Evolutionary conservation across 2,888 invertebrate genomes (phyloP).

Genomic region (Ectobius pallidus): DNA sequence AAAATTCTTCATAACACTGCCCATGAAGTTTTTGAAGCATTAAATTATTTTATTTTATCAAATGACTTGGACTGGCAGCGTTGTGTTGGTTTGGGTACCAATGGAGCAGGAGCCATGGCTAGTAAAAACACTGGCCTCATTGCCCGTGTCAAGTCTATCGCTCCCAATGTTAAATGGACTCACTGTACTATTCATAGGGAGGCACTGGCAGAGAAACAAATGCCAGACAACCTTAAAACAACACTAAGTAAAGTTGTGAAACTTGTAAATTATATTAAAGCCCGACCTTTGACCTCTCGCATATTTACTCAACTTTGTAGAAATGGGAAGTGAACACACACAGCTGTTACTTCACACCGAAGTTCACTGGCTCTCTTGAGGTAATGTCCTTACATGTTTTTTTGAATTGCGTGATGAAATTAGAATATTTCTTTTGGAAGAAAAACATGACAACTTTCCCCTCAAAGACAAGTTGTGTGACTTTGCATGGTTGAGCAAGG

Average conservation of each 20-base stretch:
- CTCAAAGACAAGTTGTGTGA: no score
- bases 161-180: slow-evolving; percentile 7
- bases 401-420: neutral
- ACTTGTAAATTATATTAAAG: neutral
- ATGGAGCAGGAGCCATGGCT: neutral
- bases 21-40: neutral
- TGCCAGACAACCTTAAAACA: neutral
- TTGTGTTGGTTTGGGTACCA: neutral
- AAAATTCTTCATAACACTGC: neutral
- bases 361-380: slow-evolving; percentile 8
- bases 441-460: neutral
- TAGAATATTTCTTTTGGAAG: neutral
- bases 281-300: neutral
- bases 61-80: neutral
- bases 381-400: neutral
- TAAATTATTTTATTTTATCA: neutral
- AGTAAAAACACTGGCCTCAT: neutral
- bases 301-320: neutral
- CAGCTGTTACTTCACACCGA: neutral
- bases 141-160: neutral
- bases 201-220: neutral
- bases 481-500: neutral
- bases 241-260: neutral
- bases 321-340: neutral
- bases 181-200: slow-evolving; percentile 26